phyloP scores from a whole-genome alignment of 2,113 vertebrate genomes.

The Brachyistius frenatus region DNA sequence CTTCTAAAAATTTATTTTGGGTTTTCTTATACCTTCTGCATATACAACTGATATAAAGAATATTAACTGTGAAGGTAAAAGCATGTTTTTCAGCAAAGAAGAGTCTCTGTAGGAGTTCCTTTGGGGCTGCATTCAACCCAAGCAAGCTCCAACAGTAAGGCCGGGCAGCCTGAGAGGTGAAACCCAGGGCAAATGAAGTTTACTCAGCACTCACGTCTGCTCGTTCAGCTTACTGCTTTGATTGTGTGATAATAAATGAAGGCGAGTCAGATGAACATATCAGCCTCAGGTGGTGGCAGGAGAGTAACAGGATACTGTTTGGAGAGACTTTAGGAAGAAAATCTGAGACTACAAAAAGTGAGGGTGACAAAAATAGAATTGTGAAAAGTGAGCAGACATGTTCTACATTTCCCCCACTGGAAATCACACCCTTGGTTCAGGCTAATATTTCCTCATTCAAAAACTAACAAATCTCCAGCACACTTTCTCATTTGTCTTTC shows the following conservation, averaged over 20 bases:
- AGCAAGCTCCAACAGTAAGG: not conserved
- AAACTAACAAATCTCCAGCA: conserved; percentile 17
- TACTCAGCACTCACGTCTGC: not conserved
- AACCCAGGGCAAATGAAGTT: not conserved
- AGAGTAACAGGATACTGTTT: not conserved
- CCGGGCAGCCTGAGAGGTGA: not conserved
- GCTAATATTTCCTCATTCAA: conserved; percentile 1
- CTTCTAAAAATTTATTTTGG: not conserved
- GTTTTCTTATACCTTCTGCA: not conserved
- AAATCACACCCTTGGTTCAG: not conserved
- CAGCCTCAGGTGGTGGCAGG: not conserved
- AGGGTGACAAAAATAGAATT: not conserved
- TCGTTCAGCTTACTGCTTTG: not conserved
- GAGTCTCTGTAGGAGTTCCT: not conserved
- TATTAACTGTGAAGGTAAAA: not conserved
- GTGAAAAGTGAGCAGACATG: not conserved
- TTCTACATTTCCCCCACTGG: not conserved
- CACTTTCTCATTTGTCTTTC: conserved; percentile 15
- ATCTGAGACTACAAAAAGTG: conserved; percentile 1
- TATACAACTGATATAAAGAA: too few species aligned
- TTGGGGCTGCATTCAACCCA: not conserved
- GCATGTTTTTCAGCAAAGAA: not conserved
- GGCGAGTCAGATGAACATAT: not conserved
- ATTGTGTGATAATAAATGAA: not conserved
- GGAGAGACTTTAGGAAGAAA: not conserved